These are phyloP conservation scores for Eurytoma californica DNA, from an alignment of 2,888 invertebrate genomes.

Conservation along the genomic window DNA sequence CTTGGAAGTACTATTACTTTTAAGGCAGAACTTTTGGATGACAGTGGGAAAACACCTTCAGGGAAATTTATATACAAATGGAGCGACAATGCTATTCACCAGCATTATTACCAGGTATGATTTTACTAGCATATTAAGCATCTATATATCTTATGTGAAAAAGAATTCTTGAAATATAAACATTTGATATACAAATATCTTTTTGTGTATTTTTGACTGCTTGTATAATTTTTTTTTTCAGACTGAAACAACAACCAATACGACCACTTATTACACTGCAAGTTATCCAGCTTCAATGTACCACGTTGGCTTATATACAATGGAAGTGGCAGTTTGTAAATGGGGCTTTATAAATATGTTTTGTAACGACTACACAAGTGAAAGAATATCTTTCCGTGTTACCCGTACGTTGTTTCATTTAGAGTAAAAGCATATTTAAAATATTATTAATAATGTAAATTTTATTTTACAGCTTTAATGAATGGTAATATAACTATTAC, in stretches of 20 bases:
- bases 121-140: too few relatives aligned
- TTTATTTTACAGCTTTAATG: slow-evolving; percentile 77
- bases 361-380: slow-evolving; percentile 69
- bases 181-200: too few relatives aligned
- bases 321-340: slow-evolving; percentile 77
- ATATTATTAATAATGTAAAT: slow-evolving; percentile 8
- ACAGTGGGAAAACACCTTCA: slow-evolving; percentile 70
- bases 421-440: slow-evolving; percentile 22
- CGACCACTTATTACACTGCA: slow-evolving; percentile 80
- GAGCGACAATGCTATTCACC: slow-evolving; percentile 79
- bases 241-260: slow-evolving; percentile 74
- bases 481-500: slow-evolving; percentile 82
- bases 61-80: slow-evolving; percentile 79
- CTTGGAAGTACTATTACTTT: slow-evolving; percentile 84
- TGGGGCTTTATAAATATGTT: slow-evolving; percentile 1
- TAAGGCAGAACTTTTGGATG: slow-evolving; percentile 78
- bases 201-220: too few relatives aligned
- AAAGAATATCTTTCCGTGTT: slow-evolving; percentile 74
- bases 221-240: slow-evolving; percentile 57
- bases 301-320: slow-evolving; percentile 79
- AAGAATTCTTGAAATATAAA: too few relatives aligned
- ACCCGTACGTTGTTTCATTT: slow-evolving; percentile 73
- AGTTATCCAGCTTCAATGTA: slow-evolving; percentile 78
- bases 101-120: slow-evolving; percentile 76
- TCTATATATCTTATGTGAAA: not conserved